Conservation (phyloP, 2,113 vertebrate species). For the Nycticebus coucang region DNA sequence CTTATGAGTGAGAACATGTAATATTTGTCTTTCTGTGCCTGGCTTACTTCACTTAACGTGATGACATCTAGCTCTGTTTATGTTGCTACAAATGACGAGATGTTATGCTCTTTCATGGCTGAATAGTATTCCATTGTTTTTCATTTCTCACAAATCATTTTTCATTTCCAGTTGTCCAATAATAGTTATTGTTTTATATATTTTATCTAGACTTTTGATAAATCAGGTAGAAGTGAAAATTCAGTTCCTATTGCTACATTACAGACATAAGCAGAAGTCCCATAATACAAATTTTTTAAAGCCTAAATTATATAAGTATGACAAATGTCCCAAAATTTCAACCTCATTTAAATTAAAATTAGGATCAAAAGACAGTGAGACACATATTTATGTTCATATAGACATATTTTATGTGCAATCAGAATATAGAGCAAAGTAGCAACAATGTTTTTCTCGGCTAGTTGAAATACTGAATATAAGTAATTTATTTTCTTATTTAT, state of each 20-base stretch:
- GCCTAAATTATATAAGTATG: not conserved
- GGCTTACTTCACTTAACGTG: not conserved
- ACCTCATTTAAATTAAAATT: slow-evolving; percentile 35
- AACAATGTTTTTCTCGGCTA: not conserved
- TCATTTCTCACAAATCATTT: slow-evolving; percentile 15
- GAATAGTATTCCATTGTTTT: not conserved
- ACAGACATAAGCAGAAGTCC: not conserved
- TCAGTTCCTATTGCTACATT: not conserved
- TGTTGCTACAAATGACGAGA: not conserved
- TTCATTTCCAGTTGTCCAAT: not conserved
- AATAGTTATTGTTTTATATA: not conserved
- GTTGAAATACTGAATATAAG: not conserved
- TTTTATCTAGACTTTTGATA: not conserved
- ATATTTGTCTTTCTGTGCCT: not conserved
- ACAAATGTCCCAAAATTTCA: not conserved
- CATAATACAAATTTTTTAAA: not conserved
- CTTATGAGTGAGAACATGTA: not conserved
- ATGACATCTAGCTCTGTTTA: not conserved
- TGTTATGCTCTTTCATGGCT: not conserved
- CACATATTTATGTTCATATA: not conserved
- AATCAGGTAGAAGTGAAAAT: not conserved
- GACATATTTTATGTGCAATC: not conserved
- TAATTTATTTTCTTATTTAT: not conserved
- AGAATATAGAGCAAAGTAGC: not conserved
- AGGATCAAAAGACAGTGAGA: not conserved